phyloP scores from a whole-genome alignment of 1,140 invertebrate species.

The Ruditapes philippinarum region DNA sequence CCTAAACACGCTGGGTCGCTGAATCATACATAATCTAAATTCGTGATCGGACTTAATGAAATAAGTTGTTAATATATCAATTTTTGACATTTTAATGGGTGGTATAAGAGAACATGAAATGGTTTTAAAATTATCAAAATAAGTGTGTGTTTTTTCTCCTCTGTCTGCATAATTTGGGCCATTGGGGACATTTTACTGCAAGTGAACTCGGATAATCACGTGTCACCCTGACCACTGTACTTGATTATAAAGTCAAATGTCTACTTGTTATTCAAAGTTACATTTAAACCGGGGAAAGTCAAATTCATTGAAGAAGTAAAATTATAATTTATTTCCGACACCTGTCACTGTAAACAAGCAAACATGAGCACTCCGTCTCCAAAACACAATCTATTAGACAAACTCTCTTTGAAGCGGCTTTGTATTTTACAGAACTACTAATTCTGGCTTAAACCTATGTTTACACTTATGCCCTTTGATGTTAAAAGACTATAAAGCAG shows the following conservation, averaged over 20 bases:
- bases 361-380: constrained; percentile 57
- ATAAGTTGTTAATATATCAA: no score
- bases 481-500: constrained; percentile 58
- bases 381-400: constrained; percentile 65
- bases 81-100: no score
- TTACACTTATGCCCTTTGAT: constrained; percentile 57
- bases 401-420: constrained; percentile 63
- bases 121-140: no score
- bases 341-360: constrained; percentile 57
- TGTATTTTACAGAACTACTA: constrained; percentile 65
- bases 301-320: neutral
- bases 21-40: no score
- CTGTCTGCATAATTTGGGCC: no score
- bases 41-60: no score
- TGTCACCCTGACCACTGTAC: neutral
- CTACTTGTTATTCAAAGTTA: neutral
- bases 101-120: no score
- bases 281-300: neutral
- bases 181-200: no score
- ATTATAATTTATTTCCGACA: constrained; percentile 50
- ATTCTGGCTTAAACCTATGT: constrained; percentile 65
- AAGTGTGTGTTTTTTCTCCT: no score
- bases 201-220: neutral
- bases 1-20: no score
- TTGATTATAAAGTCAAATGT: neutral